Base-by-base conservation (phyloP, 1,140 invertebrate species). In the Potamilus streckersoni region DNA sequence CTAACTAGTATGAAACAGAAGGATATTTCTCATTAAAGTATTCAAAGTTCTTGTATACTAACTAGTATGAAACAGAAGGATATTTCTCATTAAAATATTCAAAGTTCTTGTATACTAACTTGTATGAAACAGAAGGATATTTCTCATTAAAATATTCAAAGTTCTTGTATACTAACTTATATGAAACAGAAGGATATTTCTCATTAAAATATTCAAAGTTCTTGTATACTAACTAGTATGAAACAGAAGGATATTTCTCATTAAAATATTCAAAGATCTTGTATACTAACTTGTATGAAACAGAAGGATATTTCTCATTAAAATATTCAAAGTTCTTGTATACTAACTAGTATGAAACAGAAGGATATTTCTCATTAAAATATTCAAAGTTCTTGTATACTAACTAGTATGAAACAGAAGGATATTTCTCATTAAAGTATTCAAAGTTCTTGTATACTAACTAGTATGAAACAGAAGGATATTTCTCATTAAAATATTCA, bases 401-500 rank as follows among this genome's bases (percentile, higher is more conserved):
- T 8, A 49, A 49, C 6, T 49, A n/a, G n/a, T n/a, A n/a, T n/a
- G n/a, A n/a, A n/a, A 71, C 49, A 72, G 8, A 74, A 62, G 63
- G 19, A 49, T 61, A 17, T n/a, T 58, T 71, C 20, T 63, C 16
- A 13, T 63, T 20, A 71, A 69, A 72, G 20, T 62, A 16, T 6
- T 49, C 11, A 49, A 49, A 49, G 38, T 49, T 49, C 38, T 49
- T 49, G 38, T 49, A 49, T 8, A 49, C 38, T 8, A 49, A 49
- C 92, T 93, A 82, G 1, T 85, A 78, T 31, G 31, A 79, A 73
- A 71, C 49, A 72, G 8, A 74, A 62, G 63, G 19, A 49, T 61
- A 17, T n/a, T 58, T 71, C 20, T 63, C 16, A 13, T 63, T 20
- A 71, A 69, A 72, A 6, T 62, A 16, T 6, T 49, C 11, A 49